phyloP scores from a whole-genome alignment of 2,797 vertebrate species.

The Chiroxiphia lanceolata region DNA sequence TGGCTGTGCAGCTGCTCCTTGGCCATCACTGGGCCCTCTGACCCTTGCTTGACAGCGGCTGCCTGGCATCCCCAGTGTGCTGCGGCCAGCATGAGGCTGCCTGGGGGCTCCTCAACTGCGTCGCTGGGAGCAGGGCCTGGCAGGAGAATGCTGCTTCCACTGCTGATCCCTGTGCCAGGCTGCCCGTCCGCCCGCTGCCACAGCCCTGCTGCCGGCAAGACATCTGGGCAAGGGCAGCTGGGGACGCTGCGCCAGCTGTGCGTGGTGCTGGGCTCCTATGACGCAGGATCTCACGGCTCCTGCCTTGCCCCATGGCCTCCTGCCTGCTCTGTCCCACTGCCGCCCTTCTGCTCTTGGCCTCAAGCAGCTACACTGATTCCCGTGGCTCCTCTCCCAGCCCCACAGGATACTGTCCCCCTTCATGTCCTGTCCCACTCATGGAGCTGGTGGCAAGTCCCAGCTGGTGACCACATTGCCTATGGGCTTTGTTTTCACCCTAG shows the following conservation, averaged over 20 bases:
- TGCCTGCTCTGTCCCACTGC: neutral
- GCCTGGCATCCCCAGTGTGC: neutral
- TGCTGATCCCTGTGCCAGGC: neutral
- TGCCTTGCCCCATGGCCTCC: neutral
- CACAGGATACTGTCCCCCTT: rapidly evolving
- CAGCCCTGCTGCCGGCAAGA: neutral
- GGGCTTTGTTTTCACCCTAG: neutral
- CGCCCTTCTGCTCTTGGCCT: neutral
- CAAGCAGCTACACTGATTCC: neutral
- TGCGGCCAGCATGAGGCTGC: neutral
- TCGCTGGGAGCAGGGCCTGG: neutral
- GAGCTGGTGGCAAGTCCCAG: neutral
- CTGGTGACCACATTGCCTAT: rapidly evolving
- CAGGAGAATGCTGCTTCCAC: neutral
- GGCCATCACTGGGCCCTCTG: neutral
- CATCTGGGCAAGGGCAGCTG: constrained; percentile 33
- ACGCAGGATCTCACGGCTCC: neutral
- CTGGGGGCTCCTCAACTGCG: neutral
- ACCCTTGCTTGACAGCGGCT: neutral
- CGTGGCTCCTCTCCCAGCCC: rapidly evolving
- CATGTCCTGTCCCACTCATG: neutral
- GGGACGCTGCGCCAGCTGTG: neutral
- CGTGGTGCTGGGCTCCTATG: rapidly evolving
- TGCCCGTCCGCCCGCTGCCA: neutral
- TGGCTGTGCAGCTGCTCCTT: neutral